Evolutionary conservation across 2,888 invertebrate species (phyloP), one percentile per base, ranked within the genome.

Genomic region (Cephonodes hylas): DNA sequence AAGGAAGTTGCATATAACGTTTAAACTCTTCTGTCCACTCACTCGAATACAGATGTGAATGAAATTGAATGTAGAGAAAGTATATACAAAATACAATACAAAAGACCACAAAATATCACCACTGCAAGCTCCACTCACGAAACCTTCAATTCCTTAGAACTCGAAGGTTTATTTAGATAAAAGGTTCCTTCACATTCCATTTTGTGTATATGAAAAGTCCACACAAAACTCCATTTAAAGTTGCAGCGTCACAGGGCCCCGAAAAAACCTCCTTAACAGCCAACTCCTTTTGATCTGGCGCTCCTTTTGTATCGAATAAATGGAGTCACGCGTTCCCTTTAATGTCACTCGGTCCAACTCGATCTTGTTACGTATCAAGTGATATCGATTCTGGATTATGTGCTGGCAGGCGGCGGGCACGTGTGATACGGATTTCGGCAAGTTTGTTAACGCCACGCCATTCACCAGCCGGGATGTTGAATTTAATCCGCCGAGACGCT

Each of bases 321-420:
- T 85, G 81, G 81, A 86, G 86, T 88, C 88, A 87, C 87, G 87
- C 81, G 76, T 76, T 67, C 75, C 73, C 78, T 83, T 85, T 85
- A 86, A 86, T 77, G 81, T 81, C 79, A 81, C 81, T 81, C 76
- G 77, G 70, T 73, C 76, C 75, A 76, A 83, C 79, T 83, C 83
- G 79, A 85, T 84, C 77, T 79, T 74, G 76, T 79, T 79, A 74
- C 72, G 59, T 63, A 45, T 46, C 48, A 42, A 59, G 58, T 42
- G 57, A 61, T 57, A 61, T 61, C 61, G 61, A 58, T 61, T 61
- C 58, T 20, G 61, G 58, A 61, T 61, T 61, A 61, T 46, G 44
- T 61, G 61, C 27, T 42, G 44, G 31, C 60, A 48, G 46, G 25
- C 46, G 45, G n/a, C 23, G 27, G 18, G 45, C 57, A 61, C 57